Conservation (phyloP, 1,140 invertebrate genomes). For the Liolophura sinensis region DNA sequence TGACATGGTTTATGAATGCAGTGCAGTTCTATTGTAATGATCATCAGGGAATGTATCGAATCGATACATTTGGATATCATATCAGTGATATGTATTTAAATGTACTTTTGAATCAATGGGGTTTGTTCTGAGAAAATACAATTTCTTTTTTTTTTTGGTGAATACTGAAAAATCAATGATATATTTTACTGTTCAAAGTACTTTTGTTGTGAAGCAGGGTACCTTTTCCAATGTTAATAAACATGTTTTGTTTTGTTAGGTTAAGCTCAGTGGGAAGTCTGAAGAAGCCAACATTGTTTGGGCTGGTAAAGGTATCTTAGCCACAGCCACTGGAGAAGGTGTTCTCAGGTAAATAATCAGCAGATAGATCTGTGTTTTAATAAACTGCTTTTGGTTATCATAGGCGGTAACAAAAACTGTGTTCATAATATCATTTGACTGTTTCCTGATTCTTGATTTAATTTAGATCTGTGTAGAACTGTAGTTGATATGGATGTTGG, state of each 20-base stretch:
- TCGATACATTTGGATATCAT: not conserved
- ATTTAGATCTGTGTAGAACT: not conserved
- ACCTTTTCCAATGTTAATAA: not conserved
- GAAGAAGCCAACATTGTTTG: conserved; percentile 72
- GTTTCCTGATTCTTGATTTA: too few species aligned
- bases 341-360: conserved; percentile 46
- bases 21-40: not conserved
- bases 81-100: not conserved
- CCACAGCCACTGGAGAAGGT: conserved; percentile 69
- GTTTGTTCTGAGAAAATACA: not conserved
- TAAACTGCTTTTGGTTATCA: too few species aligned
- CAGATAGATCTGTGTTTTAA: not conserved
- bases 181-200: too few species aligned
- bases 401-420: too few species aligned
- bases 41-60: not conserved
- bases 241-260: conserved; percentile 58
- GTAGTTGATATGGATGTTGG: not conserved
- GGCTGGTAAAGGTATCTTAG: conserved; percentile 71
- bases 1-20: too few species aligned
- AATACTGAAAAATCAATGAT: too few species aligned
- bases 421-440: too few species aligned
- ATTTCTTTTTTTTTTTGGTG: too few species aligned
- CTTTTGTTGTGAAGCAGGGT: too few species aligned
- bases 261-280: conserved; percentile 76
- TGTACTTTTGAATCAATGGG: conserved; percentile 1